Evolutionary conservation across 2,888 invertebrate species (phyloP).

Genomic region (Macrosiphum euphorbiae): DNA sequence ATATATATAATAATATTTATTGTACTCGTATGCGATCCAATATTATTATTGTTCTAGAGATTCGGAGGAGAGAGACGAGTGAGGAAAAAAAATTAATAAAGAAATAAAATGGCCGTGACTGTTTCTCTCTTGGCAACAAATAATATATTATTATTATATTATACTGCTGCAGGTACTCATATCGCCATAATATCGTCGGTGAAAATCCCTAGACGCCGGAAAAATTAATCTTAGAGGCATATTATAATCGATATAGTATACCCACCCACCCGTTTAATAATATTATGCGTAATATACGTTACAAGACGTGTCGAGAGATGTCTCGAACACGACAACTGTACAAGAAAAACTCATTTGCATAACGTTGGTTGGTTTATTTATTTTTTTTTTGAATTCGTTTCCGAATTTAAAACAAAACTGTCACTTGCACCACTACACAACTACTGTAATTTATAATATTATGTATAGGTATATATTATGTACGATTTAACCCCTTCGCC

Average conservation of each 20-base stretch:
- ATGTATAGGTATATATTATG: neutral
- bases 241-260: neutral
- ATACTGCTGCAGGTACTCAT: no score
- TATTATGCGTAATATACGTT: neutral
- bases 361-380: neutral
- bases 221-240: neutral
- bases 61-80: neutral
- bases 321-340: neutral
- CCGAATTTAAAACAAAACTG: constrained; percentile 41
- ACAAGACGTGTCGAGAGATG: neutral
- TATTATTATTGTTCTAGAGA: constrained; percentile 14
- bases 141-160: neutral
- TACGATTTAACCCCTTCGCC: constrained; percentile 2
- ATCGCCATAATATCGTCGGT: neutral
- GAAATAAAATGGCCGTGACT: neutral
- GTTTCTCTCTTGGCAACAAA: neutral
- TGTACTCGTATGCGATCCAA: neutral
- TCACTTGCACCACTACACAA: constrained; percentile 9
- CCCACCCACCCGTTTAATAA: neutral
- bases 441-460: neutral
- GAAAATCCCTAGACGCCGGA: no score
- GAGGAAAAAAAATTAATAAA: constrained; percentile 16
- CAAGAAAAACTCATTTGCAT: neutral
- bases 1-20: neutral
- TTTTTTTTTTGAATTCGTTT: neutral